These are phyloP conservation scores for Listrodromus nycthemerus DNA, from an alignment of 2,888 invertebrate species.

Conservation along the genomic window DNA sequence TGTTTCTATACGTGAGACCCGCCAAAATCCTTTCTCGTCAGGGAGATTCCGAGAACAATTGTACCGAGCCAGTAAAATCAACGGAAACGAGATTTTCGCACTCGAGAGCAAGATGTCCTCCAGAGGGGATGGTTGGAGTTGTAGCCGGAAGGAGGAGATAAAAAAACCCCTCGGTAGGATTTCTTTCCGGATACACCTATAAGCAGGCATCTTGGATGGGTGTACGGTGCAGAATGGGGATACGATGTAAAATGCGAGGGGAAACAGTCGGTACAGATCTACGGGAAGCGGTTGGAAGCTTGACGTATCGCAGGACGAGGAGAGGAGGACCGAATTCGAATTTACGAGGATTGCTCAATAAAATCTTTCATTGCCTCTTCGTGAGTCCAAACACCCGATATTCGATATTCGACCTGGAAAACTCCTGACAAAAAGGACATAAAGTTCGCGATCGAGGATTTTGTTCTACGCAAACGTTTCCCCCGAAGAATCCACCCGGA, in stretches of 20 bases:
- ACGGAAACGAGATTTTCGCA: constrained; percentile 20
- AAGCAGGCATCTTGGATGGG: constrained; percentile 19
- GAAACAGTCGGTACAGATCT: constrained; percentile 1
- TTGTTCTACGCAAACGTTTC: background rate
- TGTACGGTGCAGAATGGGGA: constrained; percentile 31
- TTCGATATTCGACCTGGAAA: constrained; percentile 33
- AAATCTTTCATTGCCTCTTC: constrained; percentile 71
- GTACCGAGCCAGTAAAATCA: constrained; percentile 31
- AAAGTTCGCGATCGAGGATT: background rate
- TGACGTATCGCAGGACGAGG: constrained; percentile 60
- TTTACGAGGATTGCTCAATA: constrained; percentile 75
- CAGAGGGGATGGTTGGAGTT: constrained; percentile 26
- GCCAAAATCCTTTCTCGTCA: background rate
- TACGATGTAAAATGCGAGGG: constrained; percentile 22
- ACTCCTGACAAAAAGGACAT: constrained; percentile 8
- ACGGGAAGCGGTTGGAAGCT: constrained; percentile 30
- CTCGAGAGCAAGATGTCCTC: constrained; percentile 2
- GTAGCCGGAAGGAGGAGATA: constrained; percentile 16
- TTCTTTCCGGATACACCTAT: constrained; percentile 28
- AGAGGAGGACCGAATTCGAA: constrained; percentile 66
- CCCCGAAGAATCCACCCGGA: background rate
- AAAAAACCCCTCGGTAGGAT: constrained; percentile 52
- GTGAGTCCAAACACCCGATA: constrained; percentile 7
- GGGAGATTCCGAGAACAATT: constrained; percentile 7
- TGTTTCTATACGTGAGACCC: background rate